Base-by-base conservation (phyloP, 2,888 invertebrate species). In the Diachrysia chrysitis region DNA sequence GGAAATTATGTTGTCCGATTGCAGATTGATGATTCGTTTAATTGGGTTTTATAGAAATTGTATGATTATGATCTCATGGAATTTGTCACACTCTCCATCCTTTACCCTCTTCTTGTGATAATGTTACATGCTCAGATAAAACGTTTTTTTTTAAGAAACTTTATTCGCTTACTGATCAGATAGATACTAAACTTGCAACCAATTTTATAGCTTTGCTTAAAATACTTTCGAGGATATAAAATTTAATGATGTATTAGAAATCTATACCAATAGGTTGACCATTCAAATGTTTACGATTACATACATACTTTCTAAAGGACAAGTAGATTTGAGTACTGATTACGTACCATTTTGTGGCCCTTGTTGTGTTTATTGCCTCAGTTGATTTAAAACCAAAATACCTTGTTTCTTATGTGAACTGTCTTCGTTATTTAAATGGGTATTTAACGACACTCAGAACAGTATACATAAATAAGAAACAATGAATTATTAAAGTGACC, bases 11-110 rank as follows among this genome's bases (percentile, higher is more conserved):
- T 19, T 58, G 54, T 68, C 46, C 53, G 29, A 17, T 42, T 73
- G 63, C 54, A 66, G 17, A 69, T 77, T 66, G 57, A 76, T 73
- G 17, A n/a, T 35, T 54, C 4, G 35, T 58, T 54, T 63, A 35
- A 61, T 37, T 42, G 16, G 16, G 2, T 65, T 16, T 14, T 58
- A 57, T 57, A 58, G 37, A 54, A 56, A 9, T 46, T 25, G 19
- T 51, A 23, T 60, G 25, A 68, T 69, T 48, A 0, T 63, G 55
- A 42, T 48, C 9, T 66, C n/a, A 46, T 66, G n/a, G 23, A 59
- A 53, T 63, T 62, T 67, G 53, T 62, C 32, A 25, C 23, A 55
- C 16, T 19, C 60, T 55, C 21, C 23, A 69, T 60, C 3, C 37
- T 58, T 58, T 0, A 63, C 55, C 29, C 57, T 35, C 12, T 16